Evolutionary conservation across 2,113 vertebrate species (phyloP), one percentile per base, ranked within the genome.

Genomic region (Hemichromis elongatus): DNA sequence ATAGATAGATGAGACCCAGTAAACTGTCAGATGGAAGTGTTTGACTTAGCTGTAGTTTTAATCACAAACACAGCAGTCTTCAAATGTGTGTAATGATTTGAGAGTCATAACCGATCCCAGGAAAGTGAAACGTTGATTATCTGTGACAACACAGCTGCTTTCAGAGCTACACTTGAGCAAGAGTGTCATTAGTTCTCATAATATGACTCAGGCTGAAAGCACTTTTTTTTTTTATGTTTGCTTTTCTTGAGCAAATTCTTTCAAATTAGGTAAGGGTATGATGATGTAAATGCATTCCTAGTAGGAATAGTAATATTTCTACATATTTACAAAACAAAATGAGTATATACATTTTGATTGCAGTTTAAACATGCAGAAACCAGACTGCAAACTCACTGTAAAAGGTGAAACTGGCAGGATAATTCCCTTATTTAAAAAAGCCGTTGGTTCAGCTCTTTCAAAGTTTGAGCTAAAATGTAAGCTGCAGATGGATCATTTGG

Each of bases 21-120:
- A 50, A 45, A 80, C 88, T 90, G 89, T 91, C 90, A 84, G 86
- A 87, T 88, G 85, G 57, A 91, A 78, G 89, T 86, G 85, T 82
- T 83, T 13, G 14, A 8, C 3, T 83, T 12, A 68, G 63, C 35
- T 42, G n/a, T 30, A 37, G 42, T 61, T 26, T 59, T 50, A 52
- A 77, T 33, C 28, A 61, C n/a, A 86, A 66, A 42, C 56, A 63
- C 42, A 87, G 55, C 56, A 57, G 50, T 70, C 45, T 12, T 26
- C 42, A 87, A 50, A 79, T 19, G 28, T 24, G 26, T 79, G 63
- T 66, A 14, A 68, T 66, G 54, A 30, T 59, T 68, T 77, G 42
- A 77, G 9, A 26, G 79, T 63, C 30, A 81, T 53, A 85, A 59
- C 4, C 11, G 6, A 81, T 53, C 21, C 59, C 19, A 50, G 19